Evolutionary conservation across 2,113 vertebrate genomes (phyloP), one percentile per base, ranked within the genome.

Genomic region (Panurus biarmicus): DNA sequence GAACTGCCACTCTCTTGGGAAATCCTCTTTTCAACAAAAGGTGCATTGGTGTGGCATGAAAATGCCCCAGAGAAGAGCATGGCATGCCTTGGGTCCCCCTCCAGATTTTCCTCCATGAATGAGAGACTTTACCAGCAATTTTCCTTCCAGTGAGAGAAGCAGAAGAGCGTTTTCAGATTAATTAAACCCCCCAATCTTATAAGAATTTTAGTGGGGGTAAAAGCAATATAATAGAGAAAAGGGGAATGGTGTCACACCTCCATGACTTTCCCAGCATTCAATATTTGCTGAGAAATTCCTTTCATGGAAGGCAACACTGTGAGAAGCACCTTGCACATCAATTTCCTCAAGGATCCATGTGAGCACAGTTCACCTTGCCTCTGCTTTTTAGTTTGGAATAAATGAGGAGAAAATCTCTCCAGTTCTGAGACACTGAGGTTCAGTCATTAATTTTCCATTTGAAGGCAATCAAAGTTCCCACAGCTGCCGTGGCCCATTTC

Each of bases 401-500:
- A 90, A 78, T 28, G 66, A 82, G 29, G n/a, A 64, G 53, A 26
- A 82, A 87, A 53, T 45, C 14, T 56, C 71, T 62, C 36, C 31
- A 72, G 44, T 57, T 24, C 48, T 0, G 0, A 45, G 17, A 36
- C 45, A 20, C 44, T 3, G 7, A 42, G 25, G 35, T 35, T 75
- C 36, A 72, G 61, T 64, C 53, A 51, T 82, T 78, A 79, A 25
- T 74, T 87, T 87, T 85, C 53, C 7, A 3, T 76, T 21, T 44
- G 88, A 62, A 75, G n/a, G n/a, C 48, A 87, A 12, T 31, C 35
- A 50, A 67, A 26, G 51, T 42, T 65, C 44, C n/a, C 9, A 11
- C 58, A 3, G 6, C 45, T 38, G 44, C 53, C 0, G 0, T 12
- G 50, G 33, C 42, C n/a, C 33, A 1, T 36, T n/a, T 64, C 26